These are phyloP conservation scores for Aelia acuminata DNA, from an alignment of 2,888 invertebrate genomes.

Conservation along the genomic window DNA sequence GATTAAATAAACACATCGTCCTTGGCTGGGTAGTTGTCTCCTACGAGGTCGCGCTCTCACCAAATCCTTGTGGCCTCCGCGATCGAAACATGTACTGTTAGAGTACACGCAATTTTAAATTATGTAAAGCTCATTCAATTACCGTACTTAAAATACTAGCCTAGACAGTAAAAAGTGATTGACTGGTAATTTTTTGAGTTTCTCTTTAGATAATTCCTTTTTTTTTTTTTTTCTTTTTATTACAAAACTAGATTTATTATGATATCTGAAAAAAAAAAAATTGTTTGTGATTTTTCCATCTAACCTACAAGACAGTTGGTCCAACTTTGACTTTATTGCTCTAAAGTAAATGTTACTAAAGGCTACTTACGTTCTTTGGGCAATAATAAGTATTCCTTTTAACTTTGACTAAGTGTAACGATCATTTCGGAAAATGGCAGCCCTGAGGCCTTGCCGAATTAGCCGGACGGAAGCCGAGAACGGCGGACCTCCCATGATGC, in stretches of 20 bases:
- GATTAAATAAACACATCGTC: background rate
- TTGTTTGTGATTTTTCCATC: too few species aligned
- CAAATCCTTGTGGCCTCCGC: background rate
- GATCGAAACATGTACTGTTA: background rate
- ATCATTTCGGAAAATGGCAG: background rate
- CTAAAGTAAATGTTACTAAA: too few species aligned
- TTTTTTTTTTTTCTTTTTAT: too few species aligned
- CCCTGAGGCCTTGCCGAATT: background rate
- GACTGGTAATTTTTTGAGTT: too few species aligned
- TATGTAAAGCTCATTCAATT: too few species aligned
- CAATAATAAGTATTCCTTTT: background rate
- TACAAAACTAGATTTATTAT: too few species aligned
- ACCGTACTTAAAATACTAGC: too few species aligned
- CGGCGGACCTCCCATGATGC: slow-evolving; percentile 8
- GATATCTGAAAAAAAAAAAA: too few species aligned
- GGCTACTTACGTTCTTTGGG: background rate
- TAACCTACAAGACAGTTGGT: background rate
- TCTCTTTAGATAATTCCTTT: too few species aligned
- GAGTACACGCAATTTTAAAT: too few species aligned
- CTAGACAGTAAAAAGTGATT: too few species aligned
- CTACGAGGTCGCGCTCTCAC: background rate
- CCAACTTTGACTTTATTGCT: background rate
- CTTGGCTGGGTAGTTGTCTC: background rate
- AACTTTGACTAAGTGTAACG: background rate
- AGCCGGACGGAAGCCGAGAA: background rate